Percentiles rank a stretch among this genome's conserved stretches.
phyloP scores from a whole-genome alignment of 2,113 vertebrate genomes.

The Fregata magnificens region DNA sequence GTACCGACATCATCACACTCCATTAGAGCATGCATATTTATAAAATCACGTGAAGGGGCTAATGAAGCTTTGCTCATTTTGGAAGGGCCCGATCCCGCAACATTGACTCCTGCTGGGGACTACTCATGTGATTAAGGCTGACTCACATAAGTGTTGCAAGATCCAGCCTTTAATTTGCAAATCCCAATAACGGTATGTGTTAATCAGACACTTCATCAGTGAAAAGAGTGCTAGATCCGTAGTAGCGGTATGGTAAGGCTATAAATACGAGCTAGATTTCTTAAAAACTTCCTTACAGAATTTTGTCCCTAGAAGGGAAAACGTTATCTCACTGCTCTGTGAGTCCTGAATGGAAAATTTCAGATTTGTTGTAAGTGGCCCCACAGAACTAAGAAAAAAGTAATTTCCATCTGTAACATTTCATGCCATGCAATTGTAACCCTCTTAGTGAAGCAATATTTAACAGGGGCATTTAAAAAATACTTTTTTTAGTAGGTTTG shows the following conservation, averaged over 20 bases:
- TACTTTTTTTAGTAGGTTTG: not conserved
- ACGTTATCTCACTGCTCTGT: not conserved
- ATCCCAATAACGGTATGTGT: conserved; percentile 63
- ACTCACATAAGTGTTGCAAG: conserved; percentile 22
- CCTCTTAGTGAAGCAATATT: conserved; percentile 8
- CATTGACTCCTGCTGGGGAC: not conserved
- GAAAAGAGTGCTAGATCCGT: conserved; percentile 40
- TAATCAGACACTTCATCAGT: conserved; percentile 64
- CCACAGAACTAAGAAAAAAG: conserved; percentile 50
- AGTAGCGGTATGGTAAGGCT: conserved; percentile 48
- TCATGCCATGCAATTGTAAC: conserved; percentile 24
- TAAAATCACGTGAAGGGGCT: not conserved
- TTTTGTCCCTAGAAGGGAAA: conserved; percentile 66
- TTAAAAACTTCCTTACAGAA: conserved; percentile 39
- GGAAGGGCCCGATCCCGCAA: not conserved
- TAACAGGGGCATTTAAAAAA: conserved; percentile 32
- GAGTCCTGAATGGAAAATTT: conserved; percentile 17
- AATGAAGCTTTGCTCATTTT: conserved; percentile 37
- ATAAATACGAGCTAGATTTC: conserved; percentile 64
- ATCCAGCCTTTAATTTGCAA: conserved; percentile 65
- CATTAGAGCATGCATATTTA: not conserved
- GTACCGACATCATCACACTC: not conserved
- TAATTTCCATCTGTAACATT: conserved; percentile 48
- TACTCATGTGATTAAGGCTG: conserved; percentile 19
- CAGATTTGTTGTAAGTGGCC: not conserved